Base-by-base conservation (phyloP, 2,797 vertebrate species). In the Denticeps clupeoides region DNA sequence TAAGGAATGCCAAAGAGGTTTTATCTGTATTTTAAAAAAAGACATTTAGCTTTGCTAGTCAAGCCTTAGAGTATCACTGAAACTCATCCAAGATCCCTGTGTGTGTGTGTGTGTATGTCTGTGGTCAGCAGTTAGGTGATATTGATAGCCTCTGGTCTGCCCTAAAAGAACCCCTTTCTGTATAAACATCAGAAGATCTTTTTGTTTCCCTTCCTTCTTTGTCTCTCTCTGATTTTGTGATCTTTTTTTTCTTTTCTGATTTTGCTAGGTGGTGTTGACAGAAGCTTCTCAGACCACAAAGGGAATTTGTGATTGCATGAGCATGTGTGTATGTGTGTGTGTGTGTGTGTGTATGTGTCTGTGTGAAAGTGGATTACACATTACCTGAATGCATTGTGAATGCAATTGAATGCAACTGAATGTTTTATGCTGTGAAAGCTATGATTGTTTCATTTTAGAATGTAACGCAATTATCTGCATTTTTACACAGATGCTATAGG, bases 71-170 rank as follows among this genome's bases (percentile, higher is more conserved):
- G n/a, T n/a, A n/a, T n/a, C n/a, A n/a, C n/a, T n/a, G n/a, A n/a
- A n/a, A n/a, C n/a, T n/a, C n/a, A n/a, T n/a, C 26, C 23, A 41
- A 41, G 12, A 11, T 13, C 18, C 13, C n/a, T 12, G 18, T 32
- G 40, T n/a, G 41, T 25, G n/a, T 28, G 32, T 46, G 42, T 22
- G 24, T 27, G n/a, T 27, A 24, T 37, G 29, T 12, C 13, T 42
- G 26, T 19, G 18, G 42, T 24, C 13, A 33, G 67, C 70, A 70
- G 66, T 72, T 59, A 59, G 58, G 26, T 69, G 75, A 69, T 56
- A 75, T 41, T 55, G 68, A 77, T 71, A 75, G 63, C 45, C 51
- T 63, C 64, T 60, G 69, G 62, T 74, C 49, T 60, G 55, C 64
- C 41, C 53, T 60, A 47, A 69, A 66, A 72, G 69, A 63, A 49